These are phyloP conservation scores for Arenaria interpres DNA, from an alignment of 2,113 vertebrate species.

Conservation along the genomic window DNA sequence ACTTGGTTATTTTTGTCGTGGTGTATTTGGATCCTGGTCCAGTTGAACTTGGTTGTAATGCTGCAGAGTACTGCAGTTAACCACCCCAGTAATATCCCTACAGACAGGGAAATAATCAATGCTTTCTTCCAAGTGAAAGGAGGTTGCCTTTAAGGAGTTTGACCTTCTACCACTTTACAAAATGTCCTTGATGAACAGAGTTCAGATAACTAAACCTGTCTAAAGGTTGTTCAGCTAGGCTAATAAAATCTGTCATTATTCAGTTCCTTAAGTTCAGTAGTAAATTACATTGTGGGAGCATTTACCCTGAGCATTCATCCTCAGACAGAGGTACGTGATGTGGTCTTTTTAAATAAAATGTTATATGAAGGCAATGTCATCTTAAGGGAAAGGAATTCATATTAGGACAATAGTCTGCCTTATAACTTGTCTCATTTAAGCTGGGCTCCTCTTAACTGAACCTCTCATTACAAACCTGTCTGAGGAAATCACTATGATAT, in stretches of 20 bases:
- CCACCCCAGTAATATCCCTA: not conserved
- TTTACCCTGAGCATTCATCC: not conserved
- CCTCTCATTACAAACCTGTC: not conserved
- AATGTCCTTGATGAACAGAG: not conserved
- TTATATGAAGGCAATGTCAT: not conserved
- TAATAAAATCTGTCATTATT: constrained; percentile 31
- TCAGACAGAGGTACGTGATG: not conserved
- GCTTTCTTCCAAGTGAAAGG: not conserved
- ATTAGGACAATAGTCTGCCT: not conserved
- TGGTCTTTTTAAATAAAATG: not conserved
- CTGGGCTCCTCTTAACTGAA: not conserved
- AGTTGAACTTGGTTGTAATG: not conserved
- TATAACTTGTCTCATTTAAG: constrained; percentile 13
- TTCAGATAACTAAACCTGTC: constrained; percentile 1
- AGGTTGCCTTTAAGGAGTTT: not conserved
- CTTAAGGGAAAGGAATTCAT: not conserved
- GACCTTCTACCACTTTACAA: not conserved
- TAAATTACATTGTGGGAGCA: not conserved
- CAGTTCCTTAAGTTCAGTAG: not conserved
- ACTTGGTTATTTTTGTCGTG: not conserved
- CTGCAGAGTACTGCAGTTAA: not conserved
- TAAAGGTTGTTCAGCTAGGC: constrained; percentile 1
- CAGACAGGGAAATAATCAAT: not conserved
- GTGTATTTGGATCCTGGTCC: not conserved
- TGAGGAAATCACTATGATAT: not conserved